These are phyloP conservation scores for Ophraella communa DNA, from an alignment of 2,888 invertebrate genomes.

Conservation along the genomic window DNA sequence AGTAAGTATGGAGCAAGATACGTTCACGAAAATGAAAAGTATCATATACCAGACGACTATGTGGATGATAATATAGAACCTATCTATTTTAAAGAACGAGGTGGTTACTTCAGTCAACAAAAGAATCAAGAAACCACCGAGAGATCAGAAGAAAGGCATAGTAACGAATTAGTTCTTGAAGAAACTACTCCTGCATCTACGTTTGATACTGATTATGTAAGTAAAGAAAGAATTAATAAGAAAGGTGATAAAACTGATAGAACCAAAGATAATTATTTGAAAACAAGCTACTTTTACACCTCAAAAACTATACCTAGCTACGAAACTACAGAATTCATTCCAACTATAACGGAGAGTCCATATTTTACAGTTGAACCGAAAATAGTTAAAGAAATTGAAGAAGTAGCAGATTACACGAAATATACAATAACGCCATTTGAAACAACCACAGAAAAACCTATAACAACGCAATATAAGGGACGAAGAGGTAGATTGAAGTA, in stretches of 20 bases:
- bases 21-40: constrained; percentile 24
- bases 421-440: constrained; percentile 10
- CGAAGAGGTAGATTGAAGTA: constrained; percentile 31
- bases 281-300: constrained; percentile 30
- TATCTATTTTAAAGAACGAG: constrained; percentile 28
- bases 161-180: too few species aligned
- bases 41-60: constrained; percentile 22
- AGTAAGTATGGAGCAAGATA: too few species aligned
- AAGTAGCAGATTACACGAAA: neutral
- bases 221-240: neutral
- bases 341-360: constrained; percentile 22
- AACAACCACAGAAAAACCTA: constrained; percentile 20
- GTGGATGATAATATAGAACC: constrained; percentile 37
- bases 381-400: constrained; percentile 5
- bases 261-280: constrained; percentile 36
- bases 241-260: constrained; percentile 31
- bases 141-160: too few species aligned
- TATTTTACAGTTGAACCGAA: constrained; percentile 4
- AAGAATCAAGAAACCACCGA: neutral
- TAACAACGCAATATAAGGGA: constrained; percentile 13
- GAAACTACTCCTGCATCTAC: neutral
- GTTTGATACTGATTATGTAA: constrained; percentile 6
- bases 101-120: constrained; percentile 5
- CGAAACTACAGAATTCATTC: constrained; percentile 8
- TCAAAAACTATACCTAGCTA: constrained; percentile 16